Evolutionary conservation across 2,113 vertebrate genomes (phyloP).

Genomic region (Sarotherodon lohbergeri): DNA sequence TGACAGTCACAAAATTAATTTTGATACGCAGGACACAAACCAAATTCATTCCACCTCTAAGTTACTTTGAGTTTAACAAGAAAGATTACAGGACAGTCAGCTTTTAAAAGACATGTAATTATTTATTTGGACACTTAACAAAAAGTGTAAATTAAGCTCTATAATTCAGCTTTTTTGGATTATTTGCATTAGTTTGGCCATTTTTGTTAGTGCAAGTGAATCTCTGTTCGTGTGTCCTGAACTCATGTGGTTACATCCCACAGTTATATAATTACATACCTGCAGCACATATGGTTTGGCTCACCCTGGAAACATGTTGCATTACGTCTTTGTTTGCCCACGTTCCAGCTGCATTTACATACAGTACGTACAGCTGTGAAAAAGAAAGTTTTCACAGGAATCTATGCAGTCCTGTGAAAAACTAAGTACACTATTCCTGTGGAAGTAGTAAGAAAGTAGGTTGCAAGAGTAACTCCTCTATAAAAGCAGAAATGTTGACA

Average conservation of each 20-base stretch:
- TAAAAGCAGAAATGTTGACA: neutral
- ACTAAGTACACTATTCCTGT: fast-evolving
- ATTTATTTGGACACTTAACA: neutral
- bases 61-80: neutral
- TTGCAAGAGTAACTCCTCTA: neutral
- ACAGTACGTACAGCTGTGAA: neutral
- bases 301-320: neutral
- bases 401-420: neutral
- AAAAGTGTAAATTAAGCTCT: neutral
- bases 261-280: neutral
- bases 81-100: neutral
- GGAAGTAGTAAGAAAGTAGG: neutral
- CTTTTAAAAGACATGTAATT: neutral
- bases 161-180: neutral
- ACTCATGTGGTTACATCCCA: neutral
- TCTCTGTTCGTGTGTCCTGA: neutral
- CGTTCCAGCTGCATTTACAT: neutral
- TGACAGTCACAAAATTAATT: neutral
- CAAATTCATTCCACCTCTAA: neutral
- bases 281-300: neutral
- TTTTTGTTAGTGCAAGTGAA: neutral
- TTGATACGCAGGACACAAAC: neutral
- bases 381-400: neutral
- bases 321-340: neutral
- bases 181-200: neutral